phyloP scores from a whole-genome alignment of 1,140 invertebrate genomes.

The Sycobia sp. region DNA sequence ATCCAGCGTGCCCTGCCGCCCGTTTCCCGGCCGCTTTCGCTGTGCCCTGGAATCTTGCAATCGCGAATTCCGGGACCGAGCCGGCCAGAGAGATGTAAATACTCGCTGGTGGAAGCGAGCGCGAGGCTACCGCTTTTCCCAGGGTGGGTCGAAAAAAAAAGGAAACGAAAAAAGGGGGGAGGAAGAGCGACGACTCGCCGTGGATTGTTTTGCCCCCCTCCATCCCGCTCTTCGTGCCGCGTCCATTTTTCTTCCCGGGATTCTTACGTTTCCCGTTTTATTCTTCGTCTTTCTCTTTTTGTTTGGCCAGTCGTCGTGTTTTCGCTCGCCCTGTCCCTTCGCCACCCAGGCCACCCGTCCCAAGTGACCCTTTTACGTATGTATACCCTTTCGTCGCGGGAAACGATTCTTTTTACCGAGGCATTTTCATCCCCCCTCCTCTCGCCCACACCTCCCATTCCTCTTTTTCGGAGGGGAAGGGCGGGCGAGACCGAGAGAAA shows the following conservation, averaged over 20 bases:
- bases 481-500: too few relatives aligned
- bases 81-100: slow-evolving; percentile 49
- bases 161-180: slow-evolving; percentile 19
- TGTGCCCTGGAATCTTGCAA: slow-evolving; percentile 50
- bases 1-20: slow-evolving; percentile 12
- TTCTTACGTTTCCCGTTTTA: slow-evolving; percentile 23
- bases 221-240: too few relatives aligned
- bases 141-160: neutral
- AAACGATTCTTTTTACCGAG: neutral
- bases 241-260: slow-evolving; percentile 23
- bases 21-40: neutral
- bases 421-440: too few relatives aligned
- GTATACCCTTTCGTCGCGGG: too few relatives aligned
- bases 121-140: neutral
- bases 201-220: slow-evolving; percentile 50
- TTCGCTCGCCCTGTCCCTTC: too few relatives aligned
- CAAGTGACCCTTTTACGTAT: too few relatives aligned
- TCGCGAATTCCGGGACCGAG: slow-evolving; percentile 50
- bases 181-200: slow-evolving; percentile 36
- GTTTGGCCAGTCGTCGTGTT: too few relatives aligned
- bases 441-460: too few relatives aligned
- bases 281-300: too few relatives aligned
- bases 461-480: neutral
- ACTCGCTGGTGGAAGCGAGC: slow-evolving; percentile 22
- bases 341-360: too few relatives aligned